phyloP scores from a whole-genome alignment of 2,797 vertebrate species.

The Anniella stebbinsi region DNA sequence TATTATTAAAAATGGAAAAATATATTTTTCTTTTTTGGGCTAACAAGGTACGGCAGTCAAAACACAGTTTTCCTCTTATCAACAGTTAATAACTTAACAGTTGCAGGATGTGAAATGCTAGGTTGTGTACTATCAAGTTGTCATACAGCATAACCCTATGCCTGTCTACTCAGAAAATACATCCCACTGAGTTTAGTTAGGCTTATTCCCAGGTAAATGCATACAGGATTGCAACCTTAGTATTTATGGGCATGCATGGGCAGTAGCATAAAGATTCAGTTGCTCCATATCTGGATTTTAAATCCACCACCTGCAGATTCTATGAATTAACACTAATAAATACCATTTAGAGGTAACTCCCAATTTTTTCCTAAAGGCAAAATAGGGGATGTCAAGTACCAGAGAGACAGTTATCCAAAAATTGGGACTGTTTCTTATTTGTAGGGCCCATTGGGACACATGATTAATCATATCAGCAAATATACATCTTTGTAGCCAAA shows the following conservation, averaged over 20 bases:
- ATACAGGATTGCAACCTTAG: background rate
- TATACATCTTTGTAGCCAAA: conserved; percentile 1
- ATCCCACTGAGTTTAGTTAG: background rate
- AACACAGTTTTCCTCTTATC: background rate
- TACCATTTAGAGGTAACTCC: background rate
- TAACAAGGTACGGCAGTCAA: background rate
- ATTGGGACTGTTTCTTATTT: background rate
- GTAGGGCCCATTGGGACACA: background rate
- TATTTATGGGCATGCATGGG: background rate
- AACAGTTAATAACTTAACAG: background rate
- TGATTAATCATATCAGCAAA: background rate
- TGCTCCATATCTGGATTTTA: background rate
- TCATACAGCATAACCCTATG: background rate
- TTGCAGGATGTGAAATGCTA: background rate
- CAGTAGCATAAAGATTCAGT: background rate
- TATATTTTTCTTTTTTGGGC: background rate
- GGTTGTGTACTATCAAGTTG: background rate
- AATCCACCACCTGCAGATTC: background rate
- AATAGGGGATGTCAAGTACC: background rate
- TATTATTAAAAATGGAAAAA: background rate
- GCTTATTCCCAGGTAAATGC: background rate
- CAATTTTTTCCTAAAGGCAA: background rate
- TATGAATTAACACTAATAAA: background rate
- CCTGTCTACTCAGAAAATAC: background rate
- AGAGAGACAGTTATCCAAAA: background rate